Evolutionary conservation across 2,888 invertebrate species (phyloP).

Genomic region (Minunthozetes semirufus): DNA sequence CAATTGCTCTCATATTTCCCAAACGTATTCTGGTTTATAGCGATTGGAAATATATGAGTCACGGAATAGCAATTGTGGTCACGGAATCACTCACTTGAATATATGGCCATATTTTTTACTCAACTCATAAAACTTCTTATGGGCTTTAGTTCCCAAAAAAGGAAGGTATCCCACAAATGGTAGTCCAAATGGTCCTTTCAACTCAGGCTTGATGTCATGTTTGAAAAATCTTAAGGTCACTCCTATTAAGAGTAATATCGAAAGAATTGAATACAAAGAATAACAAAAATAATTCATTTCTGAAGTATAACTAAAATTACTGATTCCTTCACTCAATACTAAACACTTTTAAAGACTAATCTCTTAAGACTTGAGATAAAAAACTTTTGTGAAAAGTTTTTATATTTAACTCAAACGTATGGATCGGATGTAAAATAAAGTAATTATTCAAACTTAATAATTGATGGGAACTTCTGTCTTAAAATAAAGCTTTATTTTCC

Average conservation of each 20-base stretch:
- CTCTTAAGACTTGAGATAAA: too few relatives aligned
- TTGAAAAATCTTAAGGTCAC: neutral
- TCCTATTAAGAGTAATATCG: neutral
- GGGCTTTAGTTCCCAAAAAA: constrained; percentile 37
- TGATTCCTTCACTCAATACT: too few relatives aligned
- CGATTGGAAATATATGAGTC: neutral
- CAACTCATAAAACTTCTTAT: constrained; percentile 37
- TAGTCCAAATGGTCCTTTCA: constrained; percentile 41
- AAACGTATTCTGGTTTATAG: constrained; percentile 35
- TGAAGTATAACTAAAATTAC: neutral
- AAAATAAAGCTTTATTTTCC: too few relatives aligned
- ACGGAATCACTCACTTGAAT: constrained; percentile 37
- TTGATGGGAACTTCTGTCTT: too few relatives aligned
- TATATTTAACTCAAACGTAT: too few relatives aligned
- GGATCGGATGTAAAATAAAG: too few relatives aligned
- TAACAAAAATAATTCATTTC: neutral
- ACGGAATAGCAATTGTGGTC: neutral
- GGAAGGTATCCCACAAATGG: constrained; percentile 42
- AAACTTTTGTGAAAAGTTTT: too few relatives aligned
- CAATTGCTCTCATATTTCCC: constrained; percentile 34
- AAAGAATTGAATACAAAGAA: neutral
- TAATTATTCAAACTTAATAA: too few relatives aligned
- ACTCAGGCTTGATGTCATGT: neutral
- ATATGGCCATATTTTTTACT: constrained; percentile 40
- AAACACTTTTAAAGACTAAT: too few relatives aligned